Conservation (phyloP, 2,797 vertebrate genomes). For the Calcarius lapponicus region DNA sequence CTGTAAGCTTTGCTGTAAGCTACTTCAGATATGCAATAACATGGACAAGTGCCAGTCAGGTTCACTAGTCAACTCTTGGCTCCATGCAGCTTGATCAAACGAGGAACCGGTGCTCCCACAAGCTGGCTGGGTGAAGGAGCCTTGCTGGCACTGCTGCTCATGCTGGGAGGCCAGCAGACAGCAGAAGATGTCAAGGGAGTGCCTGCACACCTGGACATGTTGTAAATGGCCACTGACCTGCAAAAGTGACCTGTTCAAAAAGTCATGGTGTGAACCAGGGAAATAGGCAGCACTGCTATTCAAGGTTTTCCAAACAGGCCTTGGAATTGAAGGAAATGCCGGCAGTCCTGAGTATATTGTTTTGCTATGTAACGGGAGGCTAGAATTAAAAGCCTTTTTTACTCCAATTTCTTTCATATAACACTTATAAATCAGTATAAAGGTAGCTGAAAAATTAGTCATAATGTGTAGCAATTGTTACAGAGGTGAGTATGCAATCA, state of each 20-base stretch:
- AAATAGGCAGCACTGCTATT: neutral
- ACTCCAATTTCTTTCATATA: neutral
- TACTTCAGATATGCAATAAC: neutral
- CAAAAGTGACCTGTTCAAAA: neutral
- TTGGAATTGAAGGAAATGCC: neutral
- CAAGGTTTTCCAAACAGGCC: neutral
- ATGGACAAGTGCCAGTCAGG: fast-evolving
- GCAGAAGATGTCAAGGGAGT: neutral
- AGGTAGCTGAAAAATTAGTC: neutral
- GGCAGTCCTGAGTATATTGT: neutral
- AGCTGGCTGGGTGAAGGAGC: neutral
- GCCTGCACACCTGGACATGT: neutral
- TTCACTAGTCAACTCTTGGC: neutral
- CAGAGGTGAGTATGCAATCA: neutral
- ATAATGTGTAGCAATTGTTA: slow-evolving; percentile 10
- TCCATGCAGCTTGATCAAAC: neutral
- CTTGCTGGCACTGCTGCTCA: fast-evolving
- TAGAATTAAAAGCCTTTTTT: neutral
- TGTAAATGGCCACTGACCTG: neutral
- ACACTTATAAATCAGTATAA: neutral
- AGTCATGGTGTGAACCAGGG: neutral
- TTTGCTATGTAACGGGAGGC: neutral
- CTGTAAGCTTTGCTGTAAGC: neutral
- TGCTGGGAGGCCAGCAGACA: neutral
- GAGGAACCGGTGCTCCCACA: fast-evolving